Base-by-base conservation (phyloP, 2,113 vertebrate genomes). In the Malaclemys terrapin region DNA sequence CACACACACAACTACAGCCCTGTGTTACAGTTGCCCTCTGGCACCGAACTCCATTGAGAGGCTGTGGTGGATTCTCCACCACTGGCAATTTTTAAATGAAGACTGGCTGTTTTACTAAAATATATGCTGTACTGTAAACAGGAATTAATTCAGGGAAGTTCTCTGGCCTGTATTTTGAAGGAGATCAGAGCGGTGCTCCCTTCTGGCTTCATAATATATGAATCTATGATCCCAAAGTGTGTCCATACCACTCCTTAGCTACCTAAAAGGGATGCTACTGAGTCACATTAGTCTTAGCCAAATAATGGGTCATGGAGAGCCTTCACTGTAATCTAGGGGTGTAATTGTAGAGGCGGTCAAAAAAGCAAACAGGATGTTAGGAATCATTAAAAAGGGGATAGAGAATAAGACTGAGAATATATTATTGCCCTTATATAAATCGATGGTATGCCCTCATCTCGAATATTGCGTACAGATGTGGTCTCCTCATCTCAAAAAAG, bases 251-350 rank as follows among this genome's bases (percentile, higher is more conserved):
- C 79, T 93, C 78, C 78, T 82, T 82, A 85, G 54, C 82, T 80
- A 84, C 80, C 45, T 56, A 92, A 94, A 89, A 93, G 72, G 89
- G 90, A 90, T 89, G 49, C 85, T 86, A 84, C 82, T 89, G 93
- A 94, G 45, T 93, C 57, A 59, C 56, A 57, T 57, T 57, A 57
- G 56, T 27, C 25, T 27, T 57, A 57, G 56, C 25, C 25, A 27
- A 27, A 27, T 57, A 11, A 10, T 25, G 25, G 25, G 25, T 57
- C 56, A 25, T 57, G 10, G 56, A 27, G 25, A 27, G 25, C 25
- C 56, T 57, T 10, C 62, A 69, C 17, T n/a, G 4, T n/a, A 38
- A 72, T 17, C 2, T 69, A 69, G 14, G 17, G 35, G 19, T 69
- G 35, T 69, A 38, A 38, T 42, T 42, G 42, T 42, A 42, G 42